Evolutionary conservation across 2,888 invertebrate species (phyloP), one percentile per base, ranked within the genome.

Genomic region (Cheilosia urbana): DNA sequence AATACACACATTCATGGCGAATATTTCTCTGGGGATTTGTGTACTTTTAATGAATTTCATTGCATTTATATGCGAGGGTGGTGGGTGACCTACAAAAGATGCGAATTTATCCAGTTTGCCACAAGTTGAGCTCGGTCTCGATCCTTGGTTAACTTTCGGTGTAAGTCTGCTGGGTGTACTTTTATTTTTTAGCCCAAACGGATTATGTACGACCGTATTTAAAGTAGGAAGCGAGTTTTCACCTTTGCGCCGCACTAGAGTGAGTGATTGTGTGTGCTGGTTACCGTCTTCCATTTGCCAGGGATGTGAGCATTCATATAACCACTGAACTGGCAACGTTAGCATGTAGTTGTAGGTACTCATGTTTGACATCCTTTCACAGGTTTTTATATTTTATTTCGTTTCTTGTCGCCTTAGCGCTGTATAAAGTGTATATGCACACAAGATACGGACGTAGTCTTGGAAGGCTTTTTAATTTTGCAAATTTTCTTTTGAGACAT

Each of bases 21-120:
- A 51, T 51, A 51, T 51, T 17, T 82, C 82, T 49, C 55, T 55
- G 30, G 60, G 71, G 78, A 78, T 82, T 78, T 82, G 82, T 66
- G 51, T 55, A 53, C 30, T 60, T 79, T 83, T 83, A 83, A 79
- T 78, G 83, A 83, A 83, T 83, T 79, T 51, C 83, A 79, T 73
- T 83, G 68, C 82, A 77, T 77, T 60, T 66, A 66, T 47, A 76
- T 69, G 51, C 30, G 49, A 21, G 34, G 27, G 21, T 24, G 40
- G 21, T 24, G 21, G 75, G 69, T 81, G 68, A 76, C 81, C 82
- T 78, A 82, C 72, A 78, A 78, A 77, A 42, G 51, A 78, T 62
- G 40, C 62, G 71, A 62, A 78, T 58, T 60, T 58, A 77, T 72
- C 51, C 71, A 65, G 45, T 58, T 77, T 77, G 60, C 77, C 77